phyloP scores from a whole-genome alignment of 2,113 vertebrate genomes.

The Danionella cerebrum region DNA sequence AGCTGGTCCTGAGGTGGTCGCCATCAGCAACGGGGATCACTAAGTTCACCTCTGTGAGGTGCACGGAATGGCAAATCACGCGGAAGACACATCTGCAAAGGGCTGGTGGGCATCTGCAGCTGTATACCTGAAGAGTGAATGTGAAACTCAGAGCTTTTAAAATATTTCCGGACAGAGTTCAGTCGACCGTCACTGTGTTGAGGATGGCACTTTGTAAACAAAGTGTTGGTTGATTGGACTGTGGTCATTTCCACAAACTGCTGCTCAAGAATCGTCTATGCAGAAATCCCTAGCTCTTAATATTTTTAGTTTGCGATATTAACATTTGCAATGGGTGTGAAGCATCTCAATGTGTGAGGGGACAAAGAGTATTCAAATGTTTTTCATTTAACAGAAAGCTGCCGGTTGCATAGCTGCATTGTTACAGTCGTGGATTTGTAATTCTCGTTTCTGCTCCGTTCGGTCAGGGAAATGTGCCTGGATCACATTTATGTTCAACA shows the following conservation, averaged over 20 bases:
- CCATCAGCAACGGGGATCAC: constrained; percentile 76
- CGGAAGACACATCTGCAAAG: background rate
- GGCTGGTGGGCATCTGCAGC: background rate
- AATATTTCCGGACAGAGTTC: constrained; percentile 1
- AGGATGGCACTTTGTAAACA: background rate
- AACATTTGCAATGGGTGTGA: too few relatives aligned
- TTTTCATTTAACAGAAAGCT: background rate
- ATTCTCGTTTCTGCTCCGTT: background rate
- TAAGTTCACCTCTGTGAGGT: constrained; percentile 61
- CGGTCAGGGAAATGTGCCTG: background rate
- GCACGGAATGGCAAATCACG: constrained; percentile 1
- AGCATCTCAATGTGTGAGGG: too few relatives aligned
- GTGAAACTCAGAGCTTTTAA: constrained; percentile 10
- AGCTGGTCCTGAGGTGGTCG: constrained; percentile 64
- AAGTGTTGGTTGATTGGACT: background rate
- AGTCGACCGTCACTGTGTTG: constrained; percentile 8
- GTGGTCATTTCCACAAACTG: background rate
- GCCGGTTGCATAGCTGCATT: too few relatives aligned
- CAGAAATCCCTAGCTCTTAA: background rate
- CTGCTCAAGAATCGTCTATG: constrained; percentile 28
- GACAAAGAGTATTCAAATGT: background rate
- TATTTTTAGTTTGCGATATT: too few relatives aligned
- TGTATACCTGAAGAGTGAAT: background rate
- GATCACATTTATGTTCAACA: background rate
- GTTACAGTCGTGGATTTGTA: too few relatives aligned